These are phyloP conservation scores for Elysia crispata DNA, from an alignment of 2,888 invertebrate species.

Conservation along the genomic window DNA sequence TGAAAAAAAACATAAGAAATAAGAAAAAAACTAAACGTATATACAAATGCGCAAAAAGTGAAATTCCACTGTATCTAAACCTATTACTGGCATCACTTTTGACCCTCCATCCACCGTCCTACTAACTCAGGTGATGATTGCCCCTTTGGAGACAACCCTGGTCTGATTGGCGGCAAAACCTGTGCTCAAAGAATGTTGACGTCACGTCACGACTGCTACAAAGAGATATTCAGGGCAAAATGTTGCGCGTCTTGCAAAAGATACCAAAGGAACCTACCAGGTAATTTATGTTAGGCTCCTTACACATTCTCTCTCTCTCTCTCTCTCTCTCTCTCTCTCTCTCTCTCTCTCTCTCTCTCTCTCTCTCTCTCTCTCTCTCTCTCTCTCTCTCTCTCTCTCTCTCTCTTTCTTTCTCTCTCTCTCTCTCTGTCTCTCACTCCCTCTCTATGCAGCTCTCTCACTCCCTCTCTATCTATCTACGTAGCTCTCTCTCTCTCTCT, in stretches of 20 bases:
- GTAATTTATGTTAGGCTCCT: no score
- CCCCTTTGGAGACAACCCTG: conserved; percentile 54
- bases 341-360: not conserved
- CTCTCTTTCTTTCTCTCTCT: not conserved
- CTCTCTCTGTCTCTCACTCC: not conserved
- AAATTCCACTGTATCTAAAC: no score
- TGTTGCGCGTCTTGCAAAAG: conserved; percentile 52
- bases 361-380: not conserved
- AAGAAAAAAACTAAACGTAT: no score
- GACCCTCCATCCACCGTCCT: not conserved
- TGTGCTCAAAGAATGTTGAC: conserved; percentile 51
- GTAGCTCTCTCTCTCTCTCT: not conserved
- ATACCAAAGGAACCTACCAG: conserved; percentile 40
- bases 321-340: conserved; percentile 6
- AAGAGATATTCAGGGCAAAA: conserved; percentile 41
- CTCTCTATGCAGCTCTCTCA: not conserved
- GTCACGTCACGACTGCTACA: conserved; percentile 49
- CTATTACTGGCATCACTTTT: no score
- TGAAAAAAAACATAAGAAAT: no score
- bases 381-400: conserved; percentile 6
- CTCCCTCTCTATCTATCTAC: no score
- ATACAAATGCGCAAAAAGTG: no score
- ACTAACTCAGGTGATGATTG: conserved; percentile 50
- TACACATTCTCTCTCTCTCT: not conserved
- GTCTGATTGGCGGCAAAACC: conserved; percentile 41